Base-by-base conservation (phyloP, 2,113 vertebrate genomes). In the Asarcornis scutulata region DNA sequence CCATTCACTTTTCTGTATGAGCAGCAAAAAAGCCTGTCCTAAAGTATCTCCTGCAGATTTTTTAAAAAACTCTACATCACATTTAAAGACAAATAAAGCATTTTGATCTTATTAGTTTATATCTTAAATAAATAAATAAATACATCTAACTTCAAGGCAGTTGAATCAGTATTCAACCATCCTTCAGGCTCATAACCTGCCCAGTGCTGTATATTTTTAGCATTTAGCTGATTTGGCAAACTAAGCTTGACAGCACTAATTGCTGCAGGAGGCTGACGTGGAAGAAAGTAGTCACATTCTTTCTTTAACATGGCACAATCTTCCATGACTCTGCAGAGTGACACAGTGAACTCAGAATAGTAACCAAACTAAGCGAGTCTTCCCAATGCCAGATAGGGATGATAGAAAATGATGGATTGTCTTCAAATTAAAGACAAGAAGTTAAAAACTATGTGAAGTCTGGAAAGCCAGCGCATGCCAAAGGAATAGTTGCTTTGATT, bases 251-350 rank as follows among this genome's bases (percentile, higher is more conserved):
- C 81, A 92, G 32, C 14, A 84, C 25, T 85, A 80, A 92, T 80
- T 94, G 78, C 86, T 73, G 55, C 4, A 0, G 81, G 74, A 93
- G 36, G 83, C 46, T 91, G 83, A 90, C 0, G 2, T 59, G 66
- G 62, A 92, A 76, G 80, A 90, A 96, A 91, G 64, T 21, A 75
- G 73, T 68, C 80, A 14, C 71, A 75, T 67, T 87, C 22, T 83
- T 88, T 71, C 62, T 71, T 81, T 34, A 91, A 23, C 0, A 0
- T 48, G 52, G 62, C 0, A 1, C 34, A 66, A 36, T 62, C 64
- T 97, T 62, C 66, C 81, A 79, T 95, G 93, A 96, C 88, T 92
- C 90, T 91, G 91, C 96, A 95, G 89, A 96, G 77, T 86, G 92
- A 89, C 67, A 91, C 83, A 83, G 83, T 1, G 0, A 79, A 77